Evolutionary conservation across 2,797 vertebrate species (phyloP), one percentile per base, ranked within the genome.

Genomic region (Synaphobranchus kaupii): DNA sequence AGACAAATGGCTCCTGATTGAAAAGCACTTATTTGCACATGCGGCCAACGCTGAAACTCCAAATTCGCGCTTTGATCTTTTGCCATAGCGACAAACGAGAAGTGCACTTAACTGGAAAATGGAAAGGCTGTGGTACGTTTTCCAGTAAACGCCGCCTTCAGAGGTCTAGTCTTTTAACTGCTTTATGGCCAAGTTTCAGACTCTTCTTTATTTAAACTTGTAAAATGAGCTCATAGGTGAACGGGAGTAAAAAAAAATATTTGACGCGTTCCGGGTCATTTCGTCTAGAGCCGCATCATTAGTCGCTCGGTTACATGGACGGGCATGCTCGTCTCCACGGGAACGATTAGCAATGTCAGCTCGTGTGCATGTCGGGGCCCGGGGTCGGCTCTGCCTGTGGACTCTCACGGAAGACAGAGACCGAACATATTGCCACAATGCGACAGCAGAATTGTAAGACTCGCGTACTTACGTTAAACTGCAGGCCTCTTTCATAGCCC

Each of bases 291-390:
- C 28, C 25, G 56, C 86, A 17, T 47, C 81, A 68, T 83, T 83
- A 83, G 63, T 31, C 60, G 3, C 58, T 68, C 44, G 25, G 56
- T 84, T 63, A 86, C 86, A 60, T 76, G 58, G 13, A 80, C 85
- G 71, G 80, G 76, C 5, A 1, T 56, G 83, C 71, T 28, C 56
- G 80, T 89, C 86, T 90, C 85, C 85, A 66, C 68, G 73, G 88
- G 82, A 89, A 84, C 85, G 78, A 0, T 3, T 58, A 81, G 81
- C 84, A 89, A 87, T 82, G 48, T 78, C 89, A 88, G 82, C 87
- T 66, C 88, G 88, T 89, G 86, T 90, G 86, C 87, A 89, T 90
- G 71, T 84, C 88, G 88, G 86, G 88, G 85, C 56, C 84, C 63
- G 25, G 66, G 8, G 73, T 76, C 17, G 34, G 71, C 17, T 86